Percentiles rank a stretch among this genome's conserved stretches.
phyloP scores from a whole-genome alignment of 92 coral and sea anemone genomes.

The Bergia puertoricense region DNA sequence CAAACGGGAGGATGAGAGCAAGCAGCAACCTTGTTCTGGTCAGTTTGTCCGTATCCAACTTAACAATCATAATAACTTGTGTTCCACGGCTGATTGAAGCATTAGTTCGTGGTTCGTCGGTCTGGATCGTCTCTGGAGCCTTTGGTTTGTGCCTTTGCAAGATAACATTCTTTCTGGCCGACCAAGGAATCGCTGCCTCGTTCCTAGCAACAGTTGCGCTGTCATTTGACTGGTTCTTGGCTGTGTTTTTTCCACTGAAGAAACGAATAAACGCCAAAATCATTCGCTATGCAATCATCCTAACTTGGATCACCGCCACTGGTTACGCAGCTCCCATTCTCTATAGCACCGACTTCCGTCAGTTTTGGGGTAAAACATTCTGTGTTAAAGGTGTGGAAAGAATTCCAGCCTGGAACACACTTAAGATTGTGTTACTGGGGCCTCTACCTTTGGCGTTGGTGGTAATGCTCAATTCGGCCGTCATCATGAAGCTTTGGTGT shows the following conservation, averaged over 20 bases:
- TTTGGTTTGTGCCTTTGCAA: slow-evolving; percentile 34
- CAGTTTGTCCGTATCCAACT: slow-evolving; percentile 28
- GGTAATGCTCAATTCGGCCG: slow-evolving; percentile 24
- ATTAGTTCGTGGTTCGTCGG: neutral
- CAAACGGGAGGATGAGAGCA: slow-evolving; percentile 27
- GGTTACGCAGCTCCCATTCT: slow-evolving; percentile 29
- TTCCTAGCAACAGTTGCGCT: slow-evolving; percentile 31
- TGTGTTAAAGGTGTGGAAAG: slow-evolving; percentile 10
- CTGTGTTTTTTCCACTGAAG: slow-evolving; percentile 23
- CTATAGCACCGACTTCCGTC: neutral
- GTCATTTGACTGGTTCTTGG: slow-evolving; percentile 37
- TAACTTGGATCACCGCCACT: slow-evolving; percentile 16
- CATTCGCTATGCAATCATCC: slow-evolving; percentile 9
- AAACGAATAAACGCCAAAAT: slow-evolving; percentile 12
- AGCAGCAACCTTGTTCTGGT: slow-evolving; percentile 38
- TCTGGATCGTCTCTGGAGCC: slow-evolving; percentile 15
- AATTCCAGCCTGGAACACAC: slow-evolving; percentile 34
- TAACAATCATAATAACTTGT: slow-evolving; percentile 21
- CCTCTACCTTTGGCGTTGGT: slow-evolving; percentile 28
- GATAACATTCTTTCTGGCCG: slow-evolving; percentile 31
- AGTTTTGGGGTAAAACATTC: slow-evolving; percentile 2
- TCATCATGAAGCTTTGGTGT: slow-evolving; percentile 33
- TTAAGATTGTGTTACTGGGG: slow-evolving; percentile 24
- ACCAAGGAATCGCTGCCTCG: slow-evolving; percentile 31
- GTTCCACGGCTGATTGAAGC: slow-evolving; percentile 3